A percentile compares a stretch with the other conserved stretches of the same genome.
These are phyloP conservation scores for Drosophila pseudoobscura DNA, from an alignment of 1,140 invertebrate genomes.

Conservation along the genomic window DNA sequence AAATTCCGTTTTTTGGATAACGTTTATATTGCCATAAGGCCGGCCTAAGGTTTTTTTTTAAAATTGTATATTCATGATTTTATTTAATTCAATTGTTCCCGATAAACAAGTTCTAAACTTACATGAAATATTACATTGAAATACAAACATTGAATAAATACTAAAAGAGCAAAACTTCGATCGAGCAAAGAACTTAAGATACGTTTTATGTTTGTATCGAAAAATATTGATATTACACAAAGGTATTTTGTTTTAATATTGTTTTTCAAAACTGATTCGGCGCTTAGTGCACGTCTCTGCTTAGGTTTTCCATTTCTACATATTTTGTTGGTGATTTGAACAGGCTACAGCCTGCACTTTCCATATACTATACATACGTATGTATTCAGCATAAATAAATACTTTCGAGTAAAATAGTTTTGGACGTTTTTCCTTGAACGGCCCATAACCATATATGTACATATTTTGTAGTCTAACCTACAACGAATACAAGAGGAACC, in stretches of 20 bases:
- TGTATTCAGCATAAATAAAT: too few relatives aligned
- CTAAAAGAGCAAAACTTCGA: conserved; percentile 14
- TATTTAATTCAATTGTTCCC: conserved; percentile 16
- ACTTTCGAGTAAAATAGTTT: too few relatives aligned
- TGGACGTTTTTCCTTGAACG: too few relatives aligned
- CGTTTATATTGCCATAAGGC: too few relatives aligned
- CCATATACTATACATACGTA: neutral
- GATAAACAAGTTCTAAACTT: conserved; percentile 43
- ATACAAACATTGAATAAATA: conserved; percentile 59
- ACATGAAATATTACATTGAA: conserved; percentile 17
- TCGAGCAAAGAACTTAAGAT: neutral
- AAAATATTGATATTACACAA: neutral
- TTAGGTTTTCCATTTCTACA: neutral
- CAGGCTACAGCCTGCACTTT: neutral
- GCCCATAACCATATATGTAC: too few relatives aligned
- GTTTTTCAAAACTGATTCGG: too few relatives aligned
- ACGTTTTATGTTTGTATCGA: neutral
- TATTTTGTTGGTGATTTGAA: neutral
- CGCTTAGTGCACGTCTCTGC: too few relatives aligned
- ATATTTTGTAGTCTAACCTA: too few relatives aligned
- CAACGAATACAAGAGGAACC: too few relatives aligned
- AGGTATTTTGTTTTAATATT: neutral
- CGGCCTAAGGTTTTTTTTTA: too few relatives aligned
- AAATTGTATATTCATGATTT: conserved; percentile 24
- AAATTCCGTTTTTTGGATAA: too few relatives aligned